phyloP scores from a whole-genome alignment of 92 coral and sea anemone species.

The Palythoa grandiflora region DNA sequence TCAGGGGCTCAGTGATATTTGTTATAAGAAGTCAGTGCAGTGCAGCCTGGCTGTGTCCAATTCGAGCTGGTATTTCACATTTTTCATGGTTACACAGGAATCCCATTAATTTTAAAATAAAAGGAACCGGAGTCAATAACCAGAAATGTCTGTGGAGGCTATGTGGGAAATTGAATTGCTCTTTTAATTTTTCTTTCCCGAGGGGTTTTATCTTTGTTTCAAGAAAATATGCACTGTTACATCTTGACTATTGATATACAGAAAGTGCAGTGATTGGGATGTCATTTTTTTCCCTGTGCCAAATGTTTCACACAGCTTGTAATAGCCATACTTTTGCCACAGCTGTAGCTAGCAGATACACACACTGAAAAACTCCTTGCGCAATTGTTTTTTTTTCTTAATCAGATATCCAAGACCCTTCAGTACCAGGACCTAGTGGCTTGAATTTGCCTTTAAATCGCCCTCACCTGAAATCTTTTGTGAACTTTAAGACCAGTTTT shows the following conservation, averaged over 20 bases:
- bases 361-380: slow-evolving; percentile 15
- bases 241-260: slow-evolving; percentile 4
- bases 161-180: slow-evolving; percentile 14
- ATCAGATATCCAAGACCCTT: slow-evolving; percentile 31
- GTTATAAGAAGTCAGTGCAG: slow-evolving; percentile 14
- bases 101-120: not conserved
- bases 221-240: slow-evolving; percentile 23
- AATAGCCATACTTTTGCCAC: slow-evolving; percentile 25
- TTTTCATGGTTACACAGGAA: slow-evolving; percentile 18
- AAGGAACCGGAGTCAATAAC: slow-evolving; percentile 9
- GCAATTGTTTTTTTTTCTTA: slow-evolving; percentile 11
- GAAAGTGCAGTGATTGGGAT: slow-evolving; percentile 9
- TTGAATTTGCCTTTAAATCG: slow-evolving; percentile 23
- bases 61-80: not conserved
- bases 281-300: slow-evolving; percentile 24
- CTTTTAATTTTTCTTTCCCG: slow-evolving; percentile 1
- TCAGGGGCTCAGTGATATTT: slow-evolving; percentile 1
- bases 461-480: slow-evolving; percentile 34
- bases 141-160: slow-evolving; percentile 14
- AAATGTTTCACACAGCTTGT: slow-evolving; percentile 7
- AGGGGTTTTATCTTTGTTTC: slow-evolving; percentile 1
- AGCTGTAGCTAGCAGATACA: slow-evolving; percentile 28
- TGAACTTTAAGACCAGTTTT: slow-evolving; percentile 34
- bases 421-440: slow-evolving; percentile 35
- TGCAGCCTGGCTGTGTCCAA: slow-evolving; percentile 25